Conservation (phyloP, 92 coral and sea anemone genomes). For the Actinostola sp. region DNA sequence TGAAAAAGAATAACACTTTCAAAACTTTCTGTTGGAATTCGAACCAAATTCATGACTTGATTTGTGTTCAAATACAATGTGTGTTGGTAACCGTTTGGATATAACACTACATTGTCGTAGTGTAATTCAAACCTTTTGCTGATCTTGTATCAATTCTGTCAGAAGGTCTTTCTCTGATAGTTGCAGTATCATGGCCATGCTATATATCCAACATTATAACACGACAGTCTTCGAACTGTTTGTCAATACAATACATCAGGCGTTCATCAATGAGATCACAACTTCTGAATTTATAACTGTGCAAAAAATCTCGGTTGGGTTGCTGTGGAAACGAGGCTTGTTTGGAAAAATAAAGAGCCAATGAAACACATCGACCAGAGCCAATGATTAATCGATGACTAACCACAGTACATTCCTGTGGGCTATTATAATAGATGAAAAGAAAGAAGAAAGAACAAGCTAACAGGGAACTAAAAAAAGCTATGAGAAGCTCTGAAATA, state of each 20-base stretch:
- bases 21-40: too few relatives aligned
- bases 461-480: not conserved
- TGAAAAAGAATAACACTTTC: too few relatives aligned
- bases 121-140: slow-evolving; percentile 84
- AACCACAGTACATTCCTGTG: slow-evolving; percentile 10
- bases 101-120: too few relatives aligned
- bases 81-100: too few relatives aligned
- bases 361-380: not conserved
- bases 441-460: not conserved
- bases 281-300: slow-evolving; percentile 2
- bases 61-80: too few relatives aligned
- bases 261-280: not conserved
- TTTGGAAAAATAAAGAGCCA: not conserved
- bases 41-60: too few relatives aligned
- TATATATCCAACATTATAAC: slow-evolving; percentile 41
- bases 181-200: slow-evolving; percentile 84
- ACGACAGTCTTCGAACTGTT: slow-evolving; percentile 7
- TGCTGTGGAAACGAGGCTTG: not conserved
- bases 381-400: not conserved
- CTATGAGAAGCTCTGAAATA: not conserved
- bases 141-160: slow-evolving; percentile 80
- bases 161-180: slow-evolving; percentile 84
- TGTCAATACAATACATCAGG: not conserved
- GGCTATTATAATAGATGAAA: not conserved
- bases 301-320: not conserved